A percentile compares a stretch with the other conserved stretches of the same genome.
These are phyloP conservation scores for Hylaea fasciaria DNA, from an alignment of 2,888 invertebrate genomes.

Conservation along the genomic window DNA sequence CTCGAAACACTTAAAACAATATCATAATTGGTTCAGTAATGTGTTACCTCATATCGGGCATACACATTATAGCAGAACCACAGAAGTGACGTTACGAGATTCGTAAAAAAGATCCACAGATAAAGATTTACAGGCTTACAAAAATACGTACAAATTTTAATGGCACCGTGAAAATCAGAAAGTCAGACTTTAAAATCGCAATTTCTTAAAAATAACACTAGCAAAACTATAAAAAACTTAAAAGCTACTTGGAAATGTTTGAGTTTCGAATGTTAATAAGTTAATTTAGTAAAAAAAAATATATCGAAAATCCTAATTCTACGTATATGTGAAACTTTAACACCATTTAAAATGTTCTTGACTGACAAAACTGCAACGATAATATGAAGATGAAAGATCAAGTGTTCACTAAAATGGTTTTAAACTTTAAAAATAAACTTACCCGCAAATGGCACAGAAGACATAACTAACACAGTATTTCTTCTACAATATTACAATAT, in stretches of 20 bases:
- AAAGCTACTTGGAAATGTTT: slow-evolving; percentile 10
- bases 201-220: slow-evolving; percentile 40
- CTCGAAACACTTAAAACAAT: no score
- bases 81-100: not conserved
- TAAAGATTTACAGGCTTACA: slow-evolving; percentile 10
- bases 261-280: slow-evolving; percentile 52
- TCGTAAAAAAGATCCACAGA: slow-evolving; percentile 36
- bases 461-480: no score
- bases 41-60: no score
- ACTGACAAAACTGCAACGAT: no score
- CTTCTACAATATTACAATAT: not conserved
- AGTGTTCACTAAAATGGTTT: no score
- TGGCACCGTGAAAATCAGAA: slow-evolving; percentile 39
- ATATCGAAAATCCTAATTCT: slow-evolving; percentile 2
- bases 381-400: no score
- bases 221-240: slow-evolving; percentile 24
- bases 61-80: no score
- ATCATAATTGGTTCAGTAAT: no score
- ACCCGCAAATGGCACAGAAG: no score
- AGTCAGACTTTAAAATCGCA: slow-evolving; percentile 36
- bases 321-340: slow-evolving; percentile 1
- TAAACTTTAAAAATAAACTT: no score
- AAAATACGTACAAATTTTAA: slow-evolving; percentile 27
- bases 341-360: not conserved
- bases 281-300: slow-evolving; percentile 51